These are phyloP conservation scores for Sciaenops ocellatus DNA, from an alignment of 2,797 vertebrate species.

Conservation along the genomic window DNA sequence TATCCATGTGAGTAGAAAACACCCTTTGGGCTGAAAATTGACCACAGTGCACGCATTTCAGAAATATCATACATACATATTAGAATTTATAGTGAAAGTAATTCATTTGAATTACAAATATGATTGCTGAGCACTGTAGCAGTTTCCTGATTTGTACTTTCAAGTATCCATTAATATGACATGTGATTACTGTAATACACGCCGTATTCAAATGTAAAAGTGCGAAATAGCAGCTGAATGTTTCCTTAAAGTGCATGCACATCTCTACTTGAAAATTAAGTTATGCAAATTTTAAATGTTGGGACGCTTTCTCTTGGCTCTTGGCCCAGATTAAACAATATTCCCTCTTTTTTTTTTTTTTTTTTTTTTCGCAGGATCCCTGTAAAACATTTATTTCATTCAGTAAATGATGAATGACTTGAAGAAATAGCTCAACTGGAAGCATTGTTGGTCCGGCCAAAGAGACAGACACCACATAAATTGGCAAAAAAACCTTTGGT, in stretches of 20 bases:
- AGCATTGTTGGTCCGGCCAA: constrained; percentile 33
- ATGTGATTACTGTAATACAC: constrained; percentile 2
- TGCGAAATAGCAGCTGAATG: neutral
- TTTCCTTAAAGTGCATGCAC: constrained; percentile 3
- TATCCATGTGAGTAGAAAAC: neutral
- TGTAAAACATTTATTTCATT: constrained; percentile 55
- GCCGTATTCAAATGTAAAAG: constrained; percentile 11
- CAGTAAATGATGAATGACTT: constrained; percentile 61
- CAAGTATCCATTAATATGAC: constrained; percentile 4
- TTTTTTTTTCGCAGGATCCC: constrained; percentile 15
- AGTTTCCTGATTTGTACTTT: neutral
- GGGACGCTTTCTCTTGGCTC: constrained; percentile 25
- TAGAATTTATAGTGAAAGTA: neutral
- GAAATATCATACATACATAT: neutral
- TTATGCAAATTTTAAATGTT: constrained; percentile 32
- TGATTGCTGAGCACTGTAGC: neutral
- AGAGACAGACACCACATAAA: constrained; percentile 39
- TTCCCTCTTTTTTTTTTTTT: neutral
- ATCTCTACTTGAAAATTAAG: constrained; percentile 19
- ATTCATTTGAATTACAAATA: neutral
- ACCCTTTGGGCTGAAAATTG: neutral
- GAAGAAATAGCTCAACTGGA: constrained; percentile 44
- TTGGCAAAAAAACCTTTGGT: constrained; percentile 19
- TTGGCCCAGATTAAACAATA: constrained; percentile 33
- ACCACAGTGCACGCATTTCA: neutral